phyloP scores from a whole-genome alignment of 53 echinoderm and acorn worm species.

The Patiria pectinifera region DNA sequence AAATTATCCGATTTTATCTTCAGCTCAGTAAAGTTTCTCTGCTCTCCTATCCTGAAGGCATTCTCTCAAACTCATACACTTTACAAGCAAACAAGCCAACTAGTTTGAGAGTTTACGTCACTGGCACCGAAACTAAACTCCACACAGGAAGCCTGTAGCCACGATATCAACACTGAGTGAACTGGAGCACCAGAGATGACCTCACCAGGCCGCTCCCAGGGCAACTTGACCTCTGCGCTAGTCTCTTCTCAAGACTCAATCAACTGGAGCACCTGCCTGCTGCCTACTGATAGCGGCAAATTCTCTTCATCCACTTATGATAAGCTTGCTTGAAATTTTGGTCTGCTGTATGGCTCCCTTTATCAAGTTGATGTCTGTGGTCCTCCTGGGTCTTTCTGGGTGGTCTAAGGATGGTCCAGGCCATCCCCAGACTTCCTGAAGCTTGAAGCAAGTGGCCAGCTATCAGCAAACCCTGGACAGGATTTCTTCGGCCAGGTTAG shows the following conservation, averaged over 20 bases:
- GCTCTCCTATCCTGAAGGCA: not conserved
- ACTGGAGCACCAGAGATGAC: constrained; percentile 40
- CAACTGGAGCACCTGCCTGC: not conserved
- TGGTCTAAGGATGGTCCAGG: not conserved
- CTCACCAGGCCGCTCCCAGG: constrained; percentile 48
- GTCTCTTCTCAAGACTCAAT: constrained; percentile 21
- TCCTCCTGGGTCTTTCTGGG: not conserved
- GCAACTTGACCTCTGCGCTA: constrained; percentile 32
- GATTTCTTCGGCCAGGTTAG: not conserved
- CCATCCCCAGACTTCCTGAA: not conserved
- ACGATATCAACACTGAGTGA: constrained; percentile 41
- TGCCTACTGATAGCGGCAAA: not conserved
- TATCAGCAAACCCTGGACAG: not conserved
- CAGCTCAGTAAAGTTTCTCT: not conserved
- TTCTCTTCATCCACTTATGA: constrained; percentile 21
- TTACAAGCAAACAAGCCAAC: not conserved
- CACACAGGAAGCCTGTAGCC: constrained; percentile 53
- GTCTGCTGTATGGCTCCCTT: not conserved
- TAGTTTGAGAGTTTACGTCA: not conserved
- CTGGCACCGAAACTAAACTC: constrained; percentile 53
- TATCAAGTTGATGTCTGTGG: not conserved
- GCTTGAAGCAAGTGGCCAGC: not conserved
- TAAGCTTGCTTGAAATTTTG: not conserved
- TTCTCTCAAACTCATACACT: not conserved
- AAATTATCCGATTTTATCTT: not conserved